These are phyloP conservation scores for Uria lomvia DNA, from an alignment of 2,113 vertebrate genomes.

Conservation along the genomic window DNA sequence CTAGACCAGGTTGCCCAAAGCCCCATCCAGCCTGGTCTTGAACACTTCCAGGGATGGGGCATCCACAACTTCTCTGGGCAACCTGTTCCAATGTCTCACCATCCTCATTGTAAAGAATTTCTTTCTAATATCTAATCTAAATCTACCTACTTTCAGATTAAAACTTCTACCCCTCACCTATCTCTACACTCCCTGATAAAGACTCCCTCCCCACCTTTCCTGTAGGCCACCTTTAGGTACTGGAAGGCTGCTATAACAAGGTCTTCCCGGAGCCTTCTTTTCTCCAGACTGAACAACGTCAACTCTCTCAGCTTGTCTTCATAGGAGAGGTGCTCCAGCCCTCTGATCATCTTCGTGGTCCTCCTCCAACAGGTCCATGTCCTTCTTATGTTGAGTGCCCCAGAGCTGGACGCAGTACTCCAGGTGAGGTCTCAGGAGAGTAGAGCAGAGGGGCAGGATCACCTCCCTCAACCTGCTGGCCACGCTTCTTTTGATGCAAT, in stretches of 20 bases:
- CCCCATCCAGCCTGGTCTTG: not conserved
- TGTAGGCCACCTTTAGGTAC: not conserved
- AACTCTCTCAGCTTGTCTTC: not conserved
- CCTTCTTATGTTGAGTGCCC: not conserved
- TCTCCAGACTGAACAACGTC: not conserved
- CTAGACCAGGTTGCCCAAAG: not conserved
- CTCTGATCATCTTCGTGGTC: not conserved
- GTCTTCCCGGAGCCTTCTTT: not conserved
- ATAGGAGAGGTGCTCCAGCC: not conserved
- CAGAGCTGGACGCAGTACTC: not conserved
- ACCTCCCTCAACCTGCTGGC: not conserved
- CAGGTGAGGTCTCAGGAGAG: not conserved
- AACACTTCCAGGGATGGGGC: not conserved
- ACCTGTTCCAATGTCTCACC: not conserved
- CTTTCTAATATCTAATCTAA: not conserved
- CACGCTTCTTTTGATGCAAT: not conserved
- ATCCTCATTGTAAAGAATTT: not conserved
- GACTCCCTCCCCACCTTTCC: not conserved
- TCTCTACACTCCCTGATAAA: not conserved
- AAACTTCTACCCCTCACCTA: not conserved
- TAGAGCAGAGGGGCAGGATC: not conserved
- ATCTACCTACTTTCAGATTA: not conserved
- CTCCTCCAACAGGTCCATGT: not conserved
- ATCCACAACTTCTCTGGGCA: not conserved
- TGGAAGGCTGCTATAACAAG: not conserved